Evolutionary conservation across 92 coral and sea anemone genomes (phyloP).

Genomic region (Parazoanthus atlanticus): DNA sequence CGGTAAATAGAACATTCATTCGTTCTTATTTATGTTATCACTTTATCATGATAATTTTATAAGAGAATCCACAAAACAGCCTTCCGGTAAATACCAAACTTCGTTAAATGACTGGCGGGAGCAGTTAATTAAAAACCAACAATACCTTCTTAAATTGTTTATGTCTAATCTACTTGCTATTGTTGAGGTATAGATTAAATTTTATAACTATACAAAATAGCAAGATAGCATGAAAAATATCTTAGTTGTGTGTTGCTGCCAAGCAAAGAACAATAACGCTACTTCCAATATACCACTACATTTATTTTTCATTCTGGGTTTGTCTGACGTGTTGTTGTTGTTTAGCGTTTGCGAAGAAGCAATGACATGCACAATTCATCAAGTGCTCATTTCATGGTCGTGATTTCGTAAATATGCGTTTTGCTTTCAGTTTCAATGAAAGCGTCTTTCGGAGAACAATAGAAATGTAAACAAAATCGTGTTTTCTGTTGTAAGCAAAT

Average conservation of each 20-base stretch:
- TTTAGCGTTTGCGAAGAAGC: neutral
- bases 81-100: constrained; percentile 44
- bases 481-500: constrained; percentile 32
- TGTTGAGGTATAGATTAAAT: constrained; percentile 5
- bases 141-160: constrained; percentile 42
- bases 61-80: constrained; percentile 12
- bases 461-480: constrained; percentile 33
- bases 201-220: neutral
- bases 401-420: constrained; percentile 26
- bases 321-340: neutral
- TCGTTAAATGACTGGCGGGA: constrained; percentile 16
- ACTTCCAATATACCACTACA: neutral
- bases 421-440: constrained; percentile 7
- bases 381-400: constrained; percentile 39
- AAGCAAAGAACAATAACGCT: neutral
- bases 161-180: constrained; percentile 9
- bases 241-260: neutral
- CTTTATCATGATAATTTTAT: constrained; percentile 36
- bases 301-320: neutral
- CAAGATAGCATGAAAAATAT: neutral
- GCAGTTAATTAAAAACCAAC: constrained; percentile 47
- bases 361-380: constrained; percentile 18
- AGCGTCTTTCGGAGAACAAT: constrained; percentile 21
- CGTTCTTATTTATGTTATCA: neutral
- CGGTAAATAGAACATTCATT: constrained; percentile 34